phyloP scores from a whole-genome alignment of 2,797 vertebrate genomes.

The Peromyscus eremicus region DNA sequence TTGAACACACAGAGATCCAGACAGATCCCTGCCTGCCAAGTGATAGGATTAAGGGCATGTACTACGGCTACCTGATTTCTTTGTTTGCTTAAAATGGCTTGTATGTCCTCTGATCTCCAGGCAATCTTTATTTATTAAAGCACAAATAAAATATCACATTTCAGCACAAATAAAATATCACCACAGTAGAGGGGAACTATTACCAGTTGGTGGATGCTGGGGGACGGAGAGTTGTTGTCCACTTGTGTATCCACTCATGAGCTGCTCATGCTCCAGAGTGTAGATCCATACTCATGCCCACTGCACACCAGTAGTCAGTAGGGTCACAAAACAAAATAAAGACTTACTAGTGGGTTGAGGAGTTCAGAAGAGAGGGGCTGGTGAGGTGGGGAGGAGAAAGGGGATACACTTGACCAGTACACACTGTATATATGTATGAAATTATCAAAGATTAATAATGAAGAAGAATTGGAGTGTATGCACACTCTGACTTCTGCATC shows the following conservation, averaged over 20 bases:
- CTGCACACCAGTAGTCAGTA: not conserved
- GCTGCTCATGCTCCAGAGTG: no score
- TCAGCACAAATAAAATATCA: no score
- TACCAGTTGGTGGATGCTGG: no score
- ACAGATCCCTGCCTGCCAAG: no score
- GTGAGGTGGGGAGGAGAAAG: rapidly evolving
- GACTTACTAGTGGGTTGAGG: not conserved
- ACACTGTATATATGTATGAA: not conserved
- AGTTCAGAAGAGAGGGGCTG: not conserved
- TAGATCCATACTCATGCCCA: not conserved
- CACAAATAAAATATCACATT: no score
- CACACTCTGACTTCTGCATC: rapidly evolving
- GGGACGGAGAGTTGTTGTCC: not conserved
- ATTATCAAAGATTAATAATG: not conserved
- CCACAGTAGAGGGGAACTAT: no score
- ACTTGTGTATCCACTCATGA: not conserved
- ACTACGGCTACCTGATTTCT: no score
- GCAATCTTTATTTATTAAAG: no score
- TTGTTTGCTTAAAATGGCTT: no score
- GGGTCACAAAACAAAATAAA: not conserved
- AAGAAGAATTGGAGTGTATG: not conserved
- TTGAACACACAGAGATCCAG: no score
- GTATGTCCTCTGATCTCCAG: no score
- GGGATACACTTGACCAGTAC: not conserved
- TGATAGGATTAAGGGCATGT: no score